Evolutionary conservation across 2,797 vertebrate species (phyloP), one percentile per base, ranked within the genome.

Genomic region (Melanotaenia boesemani): DNA sequence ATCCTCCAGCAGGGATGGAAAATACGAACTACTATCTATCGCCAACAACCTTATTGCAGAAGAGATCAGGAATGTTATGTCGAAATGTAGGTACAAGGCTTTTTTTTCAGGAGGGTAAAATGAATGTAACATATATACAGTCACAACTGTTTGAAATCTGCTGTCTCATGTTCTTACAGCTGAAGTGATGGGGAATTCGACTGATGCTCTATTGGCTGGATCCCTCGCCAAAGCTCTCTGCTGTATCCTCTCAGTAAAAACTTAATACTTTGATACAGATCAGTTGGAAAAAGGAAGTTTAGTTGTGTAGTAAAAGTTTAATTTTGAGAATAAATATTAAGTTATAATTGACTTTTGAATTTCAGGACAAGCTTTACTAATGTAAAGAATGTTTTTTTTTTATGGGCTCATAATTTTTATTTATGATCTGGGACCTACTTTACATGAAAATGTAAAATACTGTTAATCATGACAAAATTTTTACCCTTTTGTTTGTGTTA

Each of bases 161-260:
- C 39, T n/a, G 1, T 75, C 5, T 61, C 37, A 4, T 81, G 11
- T 74, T 61, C 63, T 89, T 88, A 39, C 84, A 97, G 97, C 95
- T 85, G 96, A 97, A 84, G 91, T 99, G 77, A 96, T 84, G 39
- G 96, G 96, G 39, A 95, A 96, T 56, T 96, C 96, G 32, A 99
- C 96, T 0, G 97, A 99, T 69, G 97, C 97, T 1, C 74, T 98
- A 65, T 74, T 99, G 86, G 98, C 98, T 2, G 98, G 97, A 68
- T 96, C 97, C 1, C 95, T 99, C 2, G 95, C 98, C 77, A 99
- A 97, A 95, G 97, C 97, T 15, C 96, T 99, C 6, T 99, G 98
- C 86, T 99, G 98, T 99, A 99, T 99, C 98, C 97, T 97, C 95
- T 82, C 28, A 58, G 15, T 48, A 24, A 58, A 54, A 24, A 22